phyloP scores from a whole-genome alignment of 35 echinoderm and acorn worm species.

The Hemicentrotus pulcherrimus region DNA sequence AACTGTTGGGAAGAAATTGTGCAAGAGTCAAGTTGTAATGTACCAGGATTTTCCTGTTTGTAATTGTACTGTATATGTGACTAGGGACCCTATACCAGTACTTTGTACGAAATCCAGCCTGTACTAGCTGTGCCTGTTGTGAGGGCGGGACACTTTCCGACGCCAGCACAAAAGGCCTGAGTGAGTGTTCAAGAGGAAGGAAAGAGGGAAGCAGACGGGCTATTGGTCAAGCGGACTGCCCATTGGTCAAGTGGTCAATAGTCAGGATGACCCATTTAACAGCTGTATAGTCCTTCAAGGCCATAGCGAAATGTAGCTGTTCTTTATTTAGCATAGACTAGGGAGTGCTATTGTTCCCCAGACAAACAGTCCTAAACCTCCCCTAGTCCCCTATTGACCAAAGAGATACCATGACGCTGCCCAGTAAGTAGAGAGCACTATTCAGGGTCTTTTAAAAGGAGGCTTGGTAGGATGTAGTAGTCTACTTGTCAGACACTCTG shows the following conservation, averaged over 20 bases:
- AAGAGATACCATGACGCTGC: no score
- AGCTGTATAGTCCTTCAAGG: constrained; percentile 36
- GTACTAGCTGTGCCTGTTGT: not conserved
- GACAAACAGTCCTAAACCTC: not conserved
- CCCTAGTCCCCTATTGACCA: no score
- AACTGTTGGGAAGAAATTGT: no score
- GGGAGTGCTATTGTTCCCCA: not conserved
- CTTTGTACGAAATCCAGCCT: not conserved
- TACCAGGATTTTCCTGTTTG: no score
- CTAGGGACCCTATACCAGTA: not conserved
- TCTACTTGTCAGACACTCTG: not conserved
- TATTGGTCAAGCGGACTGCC: not conserved
- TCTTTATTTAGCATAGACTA: no score
- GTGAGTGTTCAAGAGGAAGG: not conserved
- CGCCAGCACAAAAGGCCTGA: not conserved
- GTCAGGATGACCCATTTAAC: not conserved
- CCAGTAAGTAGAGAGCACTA: not conserved
- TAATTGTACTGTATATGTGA: no score
- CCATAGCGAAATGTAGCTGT: not conserved
- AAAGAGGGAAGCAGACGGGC: not conserved
- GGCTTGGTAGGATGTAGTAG: not conserved
- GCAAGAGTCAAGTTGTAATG: no score
- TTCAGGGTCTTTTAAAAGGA: not conserved
- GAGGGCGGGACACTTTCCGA: not conserved
- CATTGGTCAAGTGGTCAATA: constrained; percentile 35